Percentiles rank a stretch among this genome's conserved stretches.
phyloP scores from a whole-genome alignment of 1,140 invertebrate species.

The Solenopsis invicta region DNA sequence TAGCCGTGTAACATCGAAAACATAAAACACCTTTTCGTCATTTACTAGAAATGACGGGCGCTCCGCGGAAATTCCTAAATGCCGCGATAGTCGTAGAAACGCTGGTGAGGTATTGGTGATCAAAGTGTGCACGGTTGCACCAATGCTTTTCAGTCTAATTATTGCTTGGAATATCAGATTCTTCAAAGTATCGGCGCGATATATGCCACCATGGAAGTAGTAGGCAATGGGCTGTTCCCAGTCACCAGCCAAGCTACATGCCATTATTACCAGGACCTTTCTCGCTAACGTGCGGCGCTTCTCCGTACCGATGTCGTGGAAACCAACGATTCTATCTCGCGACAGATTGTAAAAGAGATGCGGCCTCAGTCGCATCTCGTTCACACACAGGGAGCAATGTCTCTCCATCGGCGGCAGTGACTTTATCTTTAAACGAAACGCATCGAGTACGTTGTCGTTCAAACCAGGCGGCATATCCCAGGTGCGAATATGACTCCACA shows the following conservation, averaged over 20 bases:
- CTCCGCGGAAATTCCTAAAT: conserved; percentile 20
- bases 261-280: conserved; percentile 36
- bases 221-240: conserved; percentile 52
- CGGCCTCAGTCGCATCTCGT: conserved; percentile 22
- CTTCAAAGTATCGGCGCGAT: neutral
- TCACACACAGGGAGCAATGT: conserved; percentile 19
- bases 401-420: conserved; percentile 2
- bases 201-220: conserved; percentile 9
- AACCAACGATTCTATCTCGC: conserved; percentile 48
- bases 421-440: conserved; percentile 39
- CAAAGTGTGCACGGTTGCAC: conserved; percentile 24
- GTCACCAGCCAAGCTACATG: conserved; percentile 17
- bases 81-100: conserved; percentile 26
- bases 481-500: conserved; percentile 24
- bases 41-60: conserved; percentile 31
- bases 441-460: conserved; percentile 41
- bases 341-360: conserved; percentile 53
- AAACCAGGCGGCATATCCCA: conserved; percentile 35
- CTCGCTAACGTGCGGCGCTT: conserved; percentile 33
- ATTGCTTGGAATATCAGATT: conserved; percentile 40
- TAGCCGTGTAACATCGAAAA: conserved; percentile 35
- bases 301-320: conserved; percentile 18
- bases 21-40: conserved; percentile 16
- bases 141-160: conserved; percentile 4
- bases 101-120: conserved; percentile 8